Conservation (phyloP, 1,140 invertebrate genomes). For the Pissodes strobi region DNA sequence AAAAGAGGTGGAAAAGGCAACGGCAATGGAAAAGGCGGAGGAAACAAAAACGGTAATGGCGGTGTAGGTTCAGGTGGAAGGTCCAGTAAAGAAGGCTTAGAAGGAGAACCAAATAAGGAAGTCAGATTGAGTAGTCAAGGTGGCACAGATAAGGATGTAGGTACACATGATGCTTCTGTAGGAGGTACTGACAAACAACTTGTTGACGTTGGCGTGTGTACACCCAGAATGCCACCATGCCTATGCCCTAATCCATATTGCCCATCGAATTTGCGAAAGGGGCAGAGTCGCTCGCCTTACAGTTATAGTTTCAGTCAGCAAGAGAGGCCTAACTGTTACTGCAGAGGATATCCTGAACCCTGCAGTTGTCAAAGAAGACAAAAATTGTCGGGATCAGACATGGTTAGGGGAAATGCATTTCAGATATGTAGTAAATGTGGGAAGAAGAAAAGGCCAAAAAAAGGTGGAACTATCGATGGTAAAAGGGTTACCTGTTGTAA, state of each 20-base stretch:
- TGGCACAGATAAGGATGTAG: neutral
- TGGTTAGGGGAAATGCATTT: neutral
- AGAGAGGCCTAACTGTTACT: too few species aligned
- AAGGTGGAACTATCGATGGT: too few species aligned
- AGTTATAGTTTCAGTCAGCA: neutral
- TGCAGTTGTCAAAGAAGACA: too few species aligned
- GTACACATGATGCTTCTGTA: neutral
- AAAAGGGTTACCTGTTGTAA: too few species aligned
- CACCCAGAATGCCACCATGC: neutral
- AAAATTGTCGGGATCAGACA: too few species aligned
- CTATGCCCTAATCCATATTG: constrained; percentile 9
- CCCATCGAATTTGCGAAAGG: constrained; percentile 9
- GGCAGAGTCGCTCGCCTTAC: too few species aligned
- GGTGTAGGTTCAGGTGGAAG: neutral
- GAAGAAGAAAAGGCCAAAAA: constrained; percentile 7
- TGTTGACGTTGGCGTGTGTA: neutral
- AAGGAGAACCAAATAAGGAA: neutral
- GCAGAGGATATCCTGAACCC: too few species aligned
- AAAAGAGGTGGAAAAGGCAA: neutral
- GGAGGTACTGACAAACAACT: neutral
- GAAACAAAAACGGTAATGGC: neutral
- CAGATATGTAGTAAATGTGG: constrained; percentile 2
- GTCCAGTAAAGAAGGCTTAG: neutral
- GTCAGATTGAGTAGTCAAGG: neutral
- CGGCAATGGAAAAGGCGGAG: neutral